Conservation (phyloP, 2,888 invertebrate genomes). For the Masnerella sp. region DNA sequence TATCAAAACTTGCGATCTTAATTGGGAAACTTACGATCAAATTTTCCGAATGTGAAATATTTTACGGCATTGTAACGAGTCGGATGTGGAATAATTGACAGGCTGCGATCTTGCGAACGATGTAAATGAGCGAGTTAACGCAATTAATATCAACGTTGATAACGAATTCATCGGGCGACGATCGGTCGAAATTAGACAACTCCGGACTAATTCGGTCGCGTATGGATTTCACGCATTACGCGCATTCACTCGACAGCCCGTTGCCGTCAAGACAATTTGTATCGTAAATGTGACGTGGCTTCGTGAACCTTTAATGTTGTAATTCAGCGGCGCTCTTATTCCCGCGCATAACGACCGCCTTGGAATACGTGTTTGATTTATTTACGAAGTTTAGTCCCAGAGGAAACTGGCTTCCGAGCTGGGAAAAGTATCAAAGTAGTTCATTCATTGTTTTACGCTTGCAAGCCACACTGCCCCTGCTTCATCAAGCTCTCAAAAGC, state of each 20-base stretch:
- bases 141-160: conserved; percentile 35
- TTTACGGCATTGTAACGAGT: conserved; percentile 12
- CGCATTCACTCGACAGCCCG: conserved; percentile 30
- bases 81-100: conserved; percentile 26
- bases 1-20: conserved; percentile 26
- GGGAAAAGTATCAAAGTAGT: conserved; percentile 46
- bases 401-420: conserved; percentile 32
- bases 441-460: conserved; percentile 53
- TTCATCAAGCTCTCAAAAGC: conserved; percentile 37
- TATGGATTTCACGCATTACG: conserved; percentile 42
- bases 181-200: conserved; percentile 19
- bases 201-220: conserved; percentile 29
- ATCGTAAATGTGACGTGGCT: conserved; percentile 44
- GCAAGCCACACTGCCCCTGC: conserved; percentile 14
- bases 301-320: conserved; percentile 39
- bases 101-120: conserved; percentile 25
- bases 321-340: conserved; percentile 30
- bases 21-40: conserved; percentile 23
- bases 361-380: conserved; percentile 44
- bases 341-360: conserved; percentile 25
- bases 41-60: conserved; percentile 23
- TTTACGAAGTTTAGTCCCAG: conserved; percentile 38
- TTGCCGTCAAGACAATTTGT: conserved; percentile 45
- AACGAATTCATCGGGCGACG: conserved; percentile 34
- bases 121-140: conserved; percentile 35